Base-by-base conservation (phyloP, 2,888 invertebrate species). In the Calephelis perditalis region DNA sequence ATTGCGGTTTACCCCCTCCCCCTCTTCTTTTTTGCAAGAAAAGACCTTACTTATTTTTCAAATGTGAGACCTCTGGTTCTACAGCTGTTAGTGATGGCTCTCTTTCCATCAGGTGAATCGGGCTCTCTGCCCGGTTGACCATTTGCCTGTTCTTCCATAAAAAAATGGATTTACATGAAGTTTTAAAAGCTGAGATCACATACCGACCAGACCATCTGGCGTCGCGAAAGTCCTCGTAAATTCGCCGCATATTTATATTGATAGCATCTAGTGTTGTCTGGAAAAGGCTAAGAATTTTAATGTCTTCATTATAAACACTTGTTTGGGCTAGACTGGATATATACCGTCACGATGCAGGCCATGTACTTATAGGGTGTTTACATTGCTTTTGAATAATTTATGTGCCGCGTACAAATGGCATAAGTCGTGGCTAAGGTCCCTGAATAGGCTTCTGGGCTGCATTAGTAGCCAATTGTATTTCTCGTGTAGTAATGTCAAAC, bases 251-350 rank as follows among this genome's bases (percentile, higher is more conserved):
- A 65, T 65, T 64, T 61, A 68, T 57, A 40, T 59, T 58, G 61
- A 62, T 63, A 67, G 56, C 58, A 62, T 66, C 64, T 63, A 57
- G 59, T 52, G 56, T 52, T 52, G 52, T 52, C 52, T 73, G 68
- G 71, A 74, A 76, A 77, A 71, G 77, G 77, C 66, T 67, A 77
- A 77, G 78, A 76, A 79, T 82, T 76, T 78, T 81, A 80, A 83
- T 82, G 79, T 78, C 81, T 81, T 79, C 79, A 82, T 83, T 76
- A 78, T 71, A 64, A 70, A 69, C 66, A 69, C 68, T 71, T 71
- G 71, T 63, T 68, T 71, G 72, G 74, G 69, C 63, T 65, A 62
- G 62, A 69, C 65, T 67, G 67, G 67, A 67, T 68, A 65, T 58
- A 62, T 54, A 54, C 54, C 63, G 70, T 70, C 73, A 69, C 71